Conservation (phyloP, 23 tunicate genomes). For the Aplidium turbinatum region DNA sequence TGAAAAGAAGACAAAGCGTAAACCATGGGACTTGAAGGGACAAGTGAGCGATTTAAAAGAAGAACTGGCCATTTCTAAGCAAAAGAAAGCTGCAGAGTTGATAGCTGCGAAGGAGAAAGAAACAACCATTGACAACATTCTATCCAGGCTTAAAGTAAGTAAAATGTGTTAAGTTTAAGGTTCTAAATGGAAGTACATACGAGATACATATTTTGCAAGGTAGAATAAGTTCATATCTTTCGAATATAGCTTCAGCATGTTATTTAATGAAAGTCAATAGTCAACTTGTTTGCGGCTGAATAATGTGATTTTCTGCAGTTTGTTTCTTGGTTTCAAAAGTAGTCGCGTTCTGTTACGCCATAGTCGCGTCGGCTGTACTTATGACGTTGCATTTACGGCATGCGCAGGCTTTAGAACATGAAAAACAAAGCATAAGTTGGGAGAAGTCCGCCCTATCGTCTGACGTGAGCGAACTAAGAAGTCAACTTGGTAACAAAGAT, state of each 20-base stretch:
- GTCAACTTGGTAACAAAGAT: neutral
- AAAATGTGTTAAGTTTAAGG: too few relatives aligned
- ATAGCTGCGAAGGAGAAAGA: slow-evolving; percentile 30
- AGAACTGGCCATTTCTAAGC: slow-evolving; percentile 10
- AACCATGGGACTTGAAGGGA: slow-evolving; percentile 79
- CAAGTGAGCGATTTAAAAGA: slow-evolving; percentile 63
- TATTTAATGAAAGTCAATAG: too few relatives aligned
- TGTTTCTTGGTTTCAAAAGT: too few relatives aligned
- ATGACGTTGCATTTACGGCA: too few relatives aligned
- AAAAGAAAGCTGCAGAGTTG: slow-evolving; percentile 10
- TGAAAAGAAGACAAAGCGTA: slow-evolving; percentile 35
- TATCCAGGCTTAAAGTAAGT: slow-evolving; percentile 51
- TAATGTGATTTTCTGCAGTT: too few relatives aligned
- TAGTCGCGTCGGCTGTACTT: too few relatives aligned
- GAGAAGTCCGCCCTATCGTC: slow-evolving; percentile 26
- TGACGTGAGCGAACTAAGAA: neutral
- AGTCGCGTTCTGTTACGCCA: too few relatives aligned
- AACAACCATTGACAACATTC: slow-evolving; percentile 40
- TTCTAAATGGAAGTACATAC: too few relatives aligned
- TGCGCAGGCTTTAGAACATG: slow-evolving; percentile 49
- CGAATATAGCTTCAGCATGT: too few relatives aligned
- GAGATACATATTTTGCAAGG: too few relatives aligned
- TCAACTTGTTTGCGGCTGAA: too few relatives aligned
- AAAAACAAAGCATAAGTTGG: slow-evolving; percentile 32
- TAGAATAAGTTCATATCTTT: too few relatives aligned